Percentiles rank a stretch among this genome's conserved stretches.
Evolutionary conservation across 2,888 invertebrate genomes (phyloP).

Genomic region (Melieria picta): DNA sequence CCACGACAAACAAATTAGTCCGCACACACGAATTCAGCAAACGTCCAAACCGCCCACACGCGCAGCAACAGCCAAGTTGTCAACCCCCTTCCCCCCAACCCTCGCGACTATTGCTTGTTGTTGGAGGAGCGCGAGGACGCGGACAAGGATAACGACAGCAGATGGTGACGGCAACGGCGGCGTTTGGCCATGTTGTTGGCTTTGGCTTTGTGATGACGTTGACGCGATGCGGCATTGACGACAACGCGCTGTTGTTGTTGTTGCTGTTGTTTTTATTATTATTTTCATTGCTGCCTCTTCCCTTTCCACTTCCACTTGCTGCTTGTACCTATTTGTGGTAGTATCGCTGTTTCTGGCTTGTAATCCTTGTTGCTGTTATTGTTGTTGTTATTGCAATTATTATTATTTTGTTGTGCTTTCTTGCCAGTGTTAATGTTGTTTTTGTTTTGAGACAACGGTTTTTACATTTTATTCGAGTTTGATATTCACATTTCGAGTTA

Average conservation of each 20-base stretch:
- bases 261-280: too few species aligned
- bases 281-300: too few species aligned
- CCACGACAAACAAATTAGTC: too few species aligned
- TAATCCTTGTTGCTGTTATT: slow-evolving; percentile 11
- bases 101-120: too few species aligned
- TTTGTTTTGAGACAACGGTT: not conserved
- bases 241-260: too few species aligned
- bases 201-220: not conserved
- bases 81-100: too few species aligned
- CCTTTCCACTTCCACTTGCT: too few species aligned
- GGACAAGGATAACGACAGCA: not conserved
- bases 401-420: not conserved
- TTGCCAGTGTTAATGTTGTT: not conserved
- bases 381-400: not conserved
- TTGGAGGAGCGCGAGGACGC: not conserved
- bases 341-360: slow-evolving; percentile 6
- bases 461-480: not conserved
- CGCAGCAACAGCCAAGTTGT: too few species aligned
- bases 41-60: not conserved
- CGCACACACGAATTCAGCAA: not conserved
- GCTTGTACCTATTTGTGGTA: too few species aligned
- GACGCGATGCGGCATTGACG: too few species aligned
- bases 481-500: slow-evolving; percentile 14
- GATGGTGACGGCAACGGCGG: not conserved
- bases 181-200: not conserved